Percentiles rank a stretch among this genome's conserved stretches.
phyloP scores from a whole-genome alignment of 2,888 invertebrate species.

The Pemphredon lugubris region DNA sequence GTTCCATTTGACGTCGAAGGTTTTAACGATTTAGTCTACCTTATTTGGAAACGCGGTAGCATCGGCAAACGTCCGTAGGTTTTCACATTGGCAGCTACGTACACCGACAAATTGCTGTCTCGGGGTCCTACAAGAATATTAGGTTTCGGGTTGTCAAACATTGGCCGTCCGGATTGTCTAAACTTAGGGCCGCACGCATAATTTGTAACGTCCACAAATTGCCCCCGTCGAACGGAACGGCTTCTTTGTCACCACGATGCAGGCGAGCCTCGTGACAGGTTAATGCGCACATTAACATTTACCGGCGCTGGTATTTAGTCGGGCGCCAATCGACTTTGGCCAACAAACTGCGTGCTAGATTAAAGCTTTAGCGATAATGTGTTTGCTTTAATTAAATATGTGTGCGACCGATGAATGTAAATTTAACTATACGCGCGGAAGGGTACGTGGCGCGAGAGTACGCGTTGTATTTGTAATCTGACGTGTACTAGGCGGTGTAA shows the following conservation, averaged over 20 bases:
- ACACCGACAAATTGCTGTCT: constrained; percentile 74
- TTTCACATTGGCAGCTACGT: not conserved
- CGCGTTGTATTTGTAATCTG: too few relatives aligned
- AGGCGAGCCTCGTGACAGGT: constrained; percentile 58
- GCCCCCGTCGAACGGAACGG: constrained; percentile 27
- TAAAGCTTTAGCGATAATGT: constrained; percentile 72
- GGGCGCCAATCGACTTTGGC: constrained; percentile 42
- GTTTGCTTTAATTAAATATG: constrained; percentile 51
- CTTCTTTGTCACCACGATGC: constrained; percentile 61
- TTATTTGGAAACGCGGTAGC: too few relatives aligned
- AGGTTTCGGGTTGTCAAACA: constrained; percentile 68
- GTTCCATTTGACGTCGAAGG: too few relatives aligned
- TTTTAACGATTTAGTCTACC: too few relatives aligned
- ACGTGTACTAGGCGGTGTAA: not conserved
- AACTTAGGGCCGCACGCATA: constrained; percentile 57
- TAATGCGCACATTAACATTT: constrained; percentile 61
- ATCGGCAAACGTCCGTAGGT: too few relatives aligned
- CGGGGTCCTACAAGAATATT: constrained; percentile 62
- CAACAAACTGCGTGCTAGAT: constrained; percentile 68
- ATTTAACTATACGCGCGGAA: not conserved
- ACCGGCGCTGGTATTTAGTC: constrained; percentile 48
- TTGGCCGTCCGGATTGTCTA: constrained; percentile 51
- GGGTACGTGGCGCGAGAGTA: not conserved
- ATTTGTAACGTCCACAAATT: constrained; percentile 66
- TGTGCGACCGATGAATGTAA: constrained; percentile 1